phyloP scores from a whole-genome alignment of 2,113 vertebrate species.

The Oreamnos americanus region DNA sequence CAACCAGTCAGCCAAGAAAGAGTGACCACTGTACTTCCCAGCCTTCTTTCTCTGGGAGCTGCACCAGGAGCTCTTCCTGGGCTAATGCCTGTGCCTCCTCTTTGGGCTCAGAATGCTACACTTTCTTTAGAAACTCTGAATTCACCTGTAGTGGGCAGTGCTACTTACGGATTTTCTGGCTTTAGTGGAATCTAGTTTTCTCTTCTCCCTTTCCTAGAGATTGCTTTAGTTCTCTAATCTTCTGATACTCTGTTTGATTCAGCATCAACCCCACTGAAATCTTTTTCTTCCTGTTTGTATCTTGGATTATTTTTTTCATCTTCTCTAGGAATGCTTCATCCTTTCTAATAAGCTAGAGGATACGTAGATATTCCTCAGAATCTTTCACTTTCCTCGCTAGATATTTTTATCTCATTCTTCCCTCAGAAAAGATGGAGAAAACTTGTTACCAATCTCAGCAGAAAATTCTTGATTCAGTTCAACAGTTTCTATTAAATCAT shows the following conservation, averaged over 20 bases:
- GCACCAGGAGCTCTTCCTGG: not conserved
- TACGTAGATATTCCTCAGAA: conserved; percentile 37
- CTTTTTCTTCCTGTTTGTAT: conserved; percentile 64
- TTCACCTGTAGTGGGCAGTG: not conserved
- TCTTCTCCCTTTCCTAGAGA: not conserved
- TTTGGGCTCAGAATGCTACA: not conserved
- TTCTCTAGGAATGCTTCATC: conserved; percentile 45
- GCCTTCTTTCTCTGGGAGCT: not conserved
- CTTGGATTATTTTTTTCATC: conserved; percentile 70
- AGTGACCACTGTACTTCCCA: not conserved
- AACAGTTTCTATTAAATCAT: not conserved
- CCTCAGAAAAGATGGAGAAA: not conserved
- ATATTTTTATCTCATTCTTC: conserved; percentile 33
- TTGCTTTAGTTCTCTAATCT: conserved; percentile 58
- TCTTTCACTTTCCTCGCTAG: conserved; percentile 18
- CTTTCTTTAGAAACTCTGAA: not conserved
- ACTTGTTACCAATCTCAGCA: not conserved
- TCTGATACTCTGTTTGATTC: conserved; percentile 51
- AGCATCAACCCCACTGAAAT: conserved; percentile 51
- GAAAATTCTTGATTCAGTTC: conserved; percentile 17
- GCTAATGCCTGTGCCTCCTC: not conserved
- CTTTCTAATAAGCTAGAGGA: conserved; percentile 62
- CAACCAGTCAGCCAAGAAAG: not conserved
- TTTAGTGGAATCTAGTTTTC: conserved; percentile 47
- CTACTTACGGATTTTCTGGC: conserved; percentile 8